Evolutionary conservation across 1,140 invertebrate genomes (phyloP), one percentile per base, ranked within the genome.

Genomic region (Sitobion miscanthi): DNA sequence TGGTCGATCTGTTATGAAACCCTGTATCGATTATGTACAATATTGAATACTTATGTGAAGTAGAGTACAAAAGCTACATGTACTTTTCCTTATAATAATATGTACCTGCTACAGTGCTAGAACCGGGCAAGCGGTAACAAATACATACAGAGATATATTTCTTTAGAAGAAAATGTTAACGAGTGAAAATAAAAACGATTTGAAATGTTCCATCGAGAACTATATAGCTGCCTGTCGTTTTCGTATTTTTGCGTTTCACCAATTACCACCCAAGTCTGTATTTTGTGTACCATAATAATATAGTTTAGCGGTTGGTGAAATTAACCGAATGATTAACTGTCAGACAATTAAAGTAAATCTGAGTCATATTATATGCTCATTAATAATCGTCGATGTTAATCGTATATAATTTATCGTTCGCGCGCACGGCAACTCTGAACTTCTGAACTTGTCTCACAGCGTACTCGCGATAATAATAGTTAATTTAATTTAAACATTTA

Each of bases 271-370:
- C 9, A 77, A 77, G 30, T 69, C 62, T 69, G 30, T 77, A 77
- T 69, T n/a, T 69, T n/a, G 30, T 17, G 14, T n/a, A 6, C 62
- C 62, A 17, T 77, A n/a, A 77, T 17, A 54, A 62, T 62, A 77
- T 77, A 77, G 62, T n/a, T 77, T n/a, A 77, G 62, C n/a, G 62
- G 62, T 77, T n/a, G 62, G 30, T 20, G 30, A 77, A n/a, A 69
- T 69, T 69, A 69, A 35, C 5, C 4, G 30, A 77, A 77, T 77
- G 62, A 77, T 77, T 77, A 77, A 77, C 62, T 77, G 30, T 77
- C 62, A 35, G 62, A n/a, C 62, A 77, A 77, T 77, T 77, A 77
- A n/a, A n/a, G 62, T 77, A 77, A 77, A 77, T 77, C 62, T n/a
- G 62, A n/a, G 62, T 77, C 14, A 77, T 77, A 77, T 77, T 77